Base-by-base conservation (phyloP, 2,113 vertebrate genomes). In the Pleuronectes platessa region DNA sequence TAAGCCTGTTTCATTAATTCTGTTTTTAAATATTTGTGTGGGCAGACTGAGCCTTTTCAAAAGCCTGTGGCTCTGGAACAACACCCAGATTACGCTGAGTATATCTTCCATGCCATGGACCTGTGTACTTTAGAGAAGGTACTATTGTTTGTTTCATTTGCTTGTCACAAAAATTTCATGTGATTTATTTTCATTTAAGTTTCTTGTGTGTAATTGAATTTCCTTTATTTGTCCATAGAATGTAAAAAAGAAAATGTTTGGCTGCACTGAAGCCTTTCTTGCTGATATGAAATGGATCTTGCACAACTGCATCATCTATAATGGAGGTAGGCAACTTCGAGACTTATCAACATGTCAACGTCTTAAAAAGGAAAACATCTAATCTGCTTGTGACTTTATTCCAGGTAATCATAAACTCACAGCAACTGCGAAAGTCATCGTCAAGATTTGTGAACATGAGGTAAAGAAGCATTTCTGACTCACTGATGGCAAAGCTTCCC, bases 281-380 rank as follows among this genome's bases (percentile, higher is more conserved):
- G 97, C 98, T 51, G 98, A 99, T 68, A 96, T 97, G 89, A 99
- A 99, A 91, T 99, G 98, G 98, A 99, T 99, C 89, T 95, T 99
- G 82, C 98, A 99, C 95, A 99, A 99, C 92, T 99, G 98, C 92
- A 99, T 99, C 88, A 99, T 99, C 92, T 99, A 99, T 92, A 99
- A 99, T 69, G 98, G 98, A 88, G 97, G 98, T 97, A 79, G 18
- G 88, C 64, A 26, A 55, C 27, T 65, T 73, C 61, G 2, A 53
- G 5, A 20, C 13, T 18, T 7, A 56, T 56, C 26, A 54, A 2
- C 51, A 15, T 42, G 24, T 2, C 2, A 20, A 51, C 12, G 4
- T 21, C 8, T 8, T 10, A 14, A 11, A 54, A 59, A 27, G 21
- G 18, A 58, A 27, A 47, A 60, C 31, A 54, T 23, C 8, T 58